These are phyloP conservation scores for Willisornis vidua DNA, from an alignment of 2,113 vertebrate genomes.

Conservation along the genomic window DNA sequence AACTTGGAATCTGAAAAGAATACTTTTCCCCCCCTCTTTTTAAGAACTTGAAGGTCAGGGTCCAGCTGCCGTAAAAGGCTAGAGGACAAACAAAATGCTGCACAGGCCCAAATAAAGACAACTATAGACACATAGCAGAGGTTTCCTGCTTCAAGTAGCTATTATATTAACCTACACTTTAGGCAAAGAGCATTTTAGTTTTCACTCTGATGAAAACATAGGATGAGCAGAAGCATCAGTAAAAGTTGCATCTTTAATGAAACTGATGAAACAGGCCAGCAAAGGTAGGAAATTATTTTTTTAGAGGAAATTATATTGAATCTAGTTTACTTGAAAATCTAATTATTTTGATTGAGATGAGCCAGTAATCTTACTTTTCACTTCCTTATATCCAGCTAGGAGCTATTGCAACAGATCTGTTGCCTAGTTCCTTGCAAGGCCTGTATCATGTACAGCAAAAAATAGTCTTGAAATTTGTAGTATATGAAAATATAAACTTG, in stretches of 20 bases:
- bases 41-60: slow-evolving; percentile 92
- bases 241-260: slow-evolving; percentile 79
- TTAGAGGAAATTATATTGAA: slow-evolving; percentile 62
- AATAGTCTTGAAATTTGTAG: slow-evolving; percentile 16
- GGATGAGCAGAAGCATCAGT: slow-evolving; percentile 75
- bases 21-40: slow-evolving; percentile 72
- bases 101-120: slow-evolving; percentile 89
- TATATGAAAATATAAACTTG: background rate
- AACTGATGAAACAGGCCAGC: slow-evolving; percentile 78
- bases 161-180: slow-evolving; percentile 76
- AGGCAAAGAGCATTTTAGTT: slow-evolving; percentile 73
- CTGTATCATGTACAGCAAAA: slow-evolving; percentile 49
- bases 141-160: slow-evolving; percentile 75
- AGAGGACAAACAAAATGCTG: slow-evolving; percentile 91
- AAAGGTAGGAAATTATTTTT: slow-evolving; percentile 80
- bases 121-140: slow-evolving; percentile 77
- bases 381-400: slow-evolving; percentile 19
- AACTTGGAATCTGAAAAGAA: slow-evolving; percentile 89
- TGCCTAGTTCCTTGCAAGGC: slow-evolving; percentile 51
- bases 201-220: slow-evolving; percentile 78
- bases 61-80: slow-evolving; percentile 93
- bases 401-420: slow-evolving; percentile 50
- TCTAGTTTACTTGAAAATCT: slow-evolving; percentile 62
- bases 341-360: slow-evolving; percentile 60
- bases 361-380: slow-evolving; percentile 27